Base-by-base conservation (phyloP, 1,140 invertebrate genomes). In the Drosophila orosa region DNA sequence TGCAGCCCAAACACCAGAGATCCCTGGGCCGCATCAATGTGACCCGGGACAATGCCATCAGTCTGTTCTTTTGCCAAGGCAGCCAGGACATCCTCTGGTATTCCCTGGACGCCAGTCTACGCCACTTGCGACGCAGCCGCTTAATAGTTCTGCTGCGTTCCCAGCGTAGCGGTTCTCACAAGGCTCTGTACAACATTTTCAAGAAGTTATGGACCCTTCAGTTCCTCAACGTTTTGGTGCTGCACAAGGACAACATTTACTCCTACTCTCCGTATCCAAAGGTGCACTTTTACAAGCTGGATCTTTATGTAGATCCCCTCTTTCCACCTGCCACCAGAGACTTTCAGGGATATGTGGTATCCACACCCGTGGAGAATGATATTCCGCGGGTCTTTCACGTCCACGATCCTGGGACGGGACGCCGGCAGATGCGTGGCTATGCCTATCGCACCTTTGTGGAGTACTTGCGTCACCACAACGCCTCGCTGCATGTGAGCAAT, bases 331-430 rank as follows among this genome's bases (percentile, higher is more conserved):
- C 3, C 5, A 15, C 68, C 0, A 48, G 10, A 0, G 42, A 91
- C 60, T 54, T 86, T 15, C 54, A 45, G 1, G 81, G 81, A 19
- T 91, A 90, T 55, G 78, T 75, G 12, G 74, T 90, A 0, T 77
- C 82, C 13, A 91, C 89, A 0, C 81, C 82, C 7, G 82, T 80
- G n/a, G 81, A 91, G 22, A 90, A 90, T 40, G 89, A 91, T 61
- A 40, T 91, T 39, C 90, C 89, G 7, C 77, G 90, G 1, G 79
- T 91, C 2, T 91, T 91, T 13, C 29, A 45, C 7, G 42, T 86
- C 5, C 50, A 25, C 3, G 72, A 90, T 69, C 17, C 31, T 5
- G 13, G 10, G 0, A 81, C 72, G 0, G 65, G 67, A 9, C 31
- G 19, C 1, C 50, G 42, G n/a, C 22, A 40, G 0, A 76, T 80